Percentiles rank a stretch among this genome's conserved stretches.
Conservation (phyloP, 2,888 invertebrate species). For the Coremacera marginata region DNA sequence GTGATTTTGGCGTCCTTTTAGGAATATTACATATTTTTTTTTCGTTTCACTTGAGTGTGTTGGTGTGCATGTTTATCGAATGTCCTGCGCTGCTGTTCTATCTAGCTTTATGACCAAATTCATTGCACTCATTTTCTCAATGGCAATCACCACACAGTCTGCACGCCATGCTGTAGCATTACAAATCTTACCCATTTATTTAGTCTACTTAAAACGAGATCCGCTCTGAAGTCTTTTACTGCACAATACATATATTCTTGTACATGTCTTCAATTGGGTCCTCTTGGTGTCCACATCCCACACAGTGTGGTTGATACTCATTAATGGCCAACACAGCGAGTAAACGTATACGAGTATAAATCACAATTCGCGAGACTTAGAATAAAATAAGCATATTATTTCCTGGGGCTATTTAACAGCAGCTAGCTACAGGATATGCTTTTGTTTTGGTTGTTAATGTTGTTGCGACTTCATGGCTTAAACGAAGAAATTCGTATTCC, state of each 20-base stretch:
- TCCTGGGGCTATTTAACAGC: conserved; percentile 8
- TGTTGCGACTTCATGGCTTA: background rate
- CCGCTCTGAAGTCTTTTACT: too few relatives aligned
- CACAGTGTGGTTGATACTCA: too few relatives aligned
- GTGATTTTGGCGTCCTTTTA: background rate
- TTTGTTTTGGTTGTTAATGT: background rate
- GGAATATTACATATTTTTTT: background rate
- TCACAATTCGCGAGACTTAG: conserved; percentile 16
- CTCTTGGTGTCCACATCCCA: too few relatives aligned
- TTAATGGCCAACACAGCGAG: too few relatives aligned
- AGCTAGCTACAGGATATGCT: background rate
- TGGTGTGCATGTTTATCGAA: background rate
- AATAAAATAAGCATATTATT: conserved; percentile 20
- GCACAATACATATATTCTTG: too few relatives aligned
- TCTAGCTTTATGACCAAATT: conserved; percentile 6
- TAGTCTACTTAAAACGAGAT: too few relatives aligned
- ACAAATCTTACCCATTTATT: background rate
- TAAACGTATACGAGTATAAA: background rate
- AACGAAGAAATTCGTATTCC: background rate
- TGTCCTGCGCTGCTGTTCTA: background rate
- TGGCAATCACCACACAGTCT: background rate
- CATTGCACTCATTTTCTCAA: conserved; percentile 14
- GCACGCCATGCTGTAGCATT: background rate
- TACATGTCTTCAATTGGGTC: too few relatives aligned
- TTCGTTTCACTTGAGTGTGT: background rate